Percentiles rank a stretch among this genome's conserved stretches.
Evolutionary conservation across 2,797 vertebrate species (phyloP).

Genomic region (Semaprochilodus insignis): DNA sequence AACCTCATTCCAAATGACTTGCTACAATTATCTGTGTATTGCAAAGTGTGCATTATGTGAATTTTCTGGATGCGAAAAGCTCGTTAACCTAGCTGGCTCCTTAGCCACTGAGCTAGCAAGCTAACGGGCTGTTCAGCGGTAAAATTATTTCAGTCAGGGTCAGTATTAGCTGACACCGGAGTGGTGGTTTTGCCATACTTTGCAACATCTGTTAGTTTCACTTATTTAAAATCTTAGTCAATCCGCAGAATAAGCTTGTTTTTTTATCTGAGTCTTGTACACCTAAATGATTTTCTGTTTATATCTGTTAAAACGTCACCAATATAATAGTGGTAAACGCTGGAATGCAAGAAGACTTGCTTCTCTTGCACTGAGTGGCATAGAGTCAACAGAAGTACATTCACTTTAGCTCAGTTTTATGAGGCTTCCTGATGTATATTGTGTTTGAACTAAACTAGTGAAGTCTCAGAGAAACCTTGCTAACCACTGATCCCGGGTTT

Average conservation of each 20-base stretch:
- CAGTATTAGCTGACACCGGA: no score
- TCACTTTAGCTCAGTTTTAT: not conserved
- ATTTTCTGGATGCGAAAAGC: constrained; percentile 37
- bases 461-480: not conserved
- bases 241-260: not conserved
- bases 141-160: not conserved
- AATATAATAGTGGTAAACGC: not conserved
- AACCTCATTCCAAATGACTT: constrained; percentile 56
- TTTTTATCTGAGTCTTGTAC: not conserved
- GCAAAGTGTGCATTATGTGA: constrained; percentile 45
- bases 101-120: constrained; percentile 28
- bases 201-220: not conserved
- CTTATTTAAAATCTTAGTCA: not conserved
- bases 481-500: not conserved
- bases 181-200: not conserved
- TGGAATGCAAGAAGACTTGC: not conserved
- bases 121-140: constrained; percentile 34
- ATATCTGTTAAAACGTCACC: not conserved
- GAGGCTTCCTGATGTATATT: not conserved
- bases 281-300: not conserved
- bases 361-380: not conserved
- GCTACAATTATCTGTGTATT: constrained; percentile 40
- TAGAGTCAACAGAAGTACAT: not conserved
- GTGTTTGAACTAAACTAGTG: not conserved
- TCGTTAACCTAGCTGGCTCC: constrained; percentile 52